Conservation (phyloP, 2,113 vertebrate genomes). For the Antidorcas marsupialis region DNA sequence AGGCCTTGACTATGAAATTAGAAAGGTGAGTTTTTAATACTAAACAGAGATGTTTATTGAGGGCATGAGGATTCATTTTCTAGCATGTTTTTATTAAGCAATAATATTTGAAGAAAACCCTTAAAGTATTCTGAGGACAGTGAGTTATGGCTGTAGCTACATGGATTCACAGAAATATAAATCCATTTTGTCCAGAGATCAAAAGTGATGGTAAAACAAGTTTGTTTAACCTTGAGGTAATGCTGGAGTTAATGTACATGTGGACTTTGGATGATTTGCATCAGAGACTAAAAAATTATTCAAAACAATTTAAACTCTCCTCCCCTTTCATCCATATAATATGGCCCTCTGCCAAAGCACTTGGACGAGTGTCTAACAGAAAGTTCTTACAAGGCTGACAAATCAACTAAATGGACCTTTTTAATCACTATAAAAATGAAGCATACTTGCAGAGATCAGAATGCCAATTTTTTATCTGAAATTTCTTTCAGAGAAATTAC, state of each 20-base stretch:
- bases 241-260: constrained; percentile 30
- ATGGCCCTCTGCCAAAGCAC: constrained; percentile 17
- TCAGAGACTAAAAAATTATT: constrained; percentile 34
- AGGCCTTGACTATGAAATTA: background rate
- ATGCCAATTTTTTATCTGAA: constrained; percentile 47
- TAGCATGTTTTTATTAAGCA: background rate
- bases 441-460: constrained; percentile 31
- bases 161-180: background rate
- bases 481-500: constrained; percentile 33
- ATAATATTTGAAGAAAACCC: background rate
- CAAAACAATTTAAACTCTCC: constrained; percentile 34
- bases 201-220: constrained; percentile 16
- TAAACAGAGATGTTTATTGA: background rate
- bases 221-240: constrained; percentile 36
- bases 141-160: background rate
- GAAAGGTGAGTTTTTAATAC: constrained; percentile 7
- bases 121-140: background rate
- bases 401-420: constrained; percentile 57
- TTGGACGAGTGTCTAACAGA: constrained; percentile 22
- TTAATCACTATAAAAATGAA: constrained; percentile 61
- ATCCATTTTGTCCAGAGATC: background rate
- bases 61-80: background rate
- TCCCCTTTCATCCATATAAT: background rate
- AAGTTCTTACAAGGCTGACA: constrained; percentile 42
- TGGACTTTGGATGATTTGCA: constrained; percentile 37